These are phyloP conservation scores for Axinella damicornis DNA, from an alignment of 37 sponge, comb jelly and placozoan species.

Conservation along the genomic window DNA sequence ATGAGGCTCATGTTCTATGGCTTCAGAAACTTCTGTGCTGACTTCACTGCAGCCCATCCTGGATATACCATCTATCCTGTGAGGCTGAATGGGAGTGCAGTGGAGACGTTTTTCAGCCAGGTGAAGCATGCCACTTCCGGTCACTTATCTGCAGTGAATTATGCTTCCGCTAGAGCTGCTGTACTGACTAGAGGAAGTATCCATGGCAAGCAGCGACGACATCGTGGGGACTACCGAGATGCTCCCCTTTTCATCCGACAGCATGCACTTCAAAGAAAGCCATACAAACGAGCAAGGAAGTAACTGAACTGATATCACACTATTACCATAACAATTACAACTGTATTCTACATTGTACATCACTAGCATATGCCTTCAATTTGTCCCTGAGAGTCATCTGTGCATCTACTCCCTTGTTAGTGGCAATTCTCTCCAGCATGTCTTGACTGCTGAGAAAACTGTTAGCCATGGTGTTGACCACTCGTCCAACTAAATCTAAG, in stretches of 20 bases:
- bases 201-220: constrained; percentile 12
- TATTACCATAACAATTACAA: no score
- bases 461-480: constrained; percentile 15
- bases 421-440: constrained; percentile 3
- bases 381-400: constrained; percentile 6
- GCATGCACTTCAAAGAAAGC: no score
- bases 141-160: no score
- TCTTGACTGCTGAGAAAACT: not conserved
- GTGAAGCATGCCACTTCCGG: no score
- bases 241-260: no score
- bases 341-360: not conserved
- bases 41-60: constrained; percentile 15
- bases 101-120: constrained; percentile 40
- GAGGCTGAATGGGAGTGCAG: constrained; percentile 35
- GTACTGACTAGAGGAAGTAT: not conserved
- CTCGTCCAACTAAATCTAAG: not conserved
- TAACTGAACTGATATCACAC: no score
- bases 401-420: constrained; percentile 36
- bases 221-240: constrained; percentile 13
- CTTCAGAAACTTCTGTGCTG: constrained; percentile 15
- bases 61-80: constrained; percentile 6
- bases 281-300: no score
- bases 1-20: constrained; percentile 25
- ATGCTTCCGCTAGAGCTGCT: not conserved
- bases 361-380: constrained; percentile 30